Base-by-base conservation (phyloP, 2,797 vertebrate genomes). In the Sus cebifrons region DNA sequence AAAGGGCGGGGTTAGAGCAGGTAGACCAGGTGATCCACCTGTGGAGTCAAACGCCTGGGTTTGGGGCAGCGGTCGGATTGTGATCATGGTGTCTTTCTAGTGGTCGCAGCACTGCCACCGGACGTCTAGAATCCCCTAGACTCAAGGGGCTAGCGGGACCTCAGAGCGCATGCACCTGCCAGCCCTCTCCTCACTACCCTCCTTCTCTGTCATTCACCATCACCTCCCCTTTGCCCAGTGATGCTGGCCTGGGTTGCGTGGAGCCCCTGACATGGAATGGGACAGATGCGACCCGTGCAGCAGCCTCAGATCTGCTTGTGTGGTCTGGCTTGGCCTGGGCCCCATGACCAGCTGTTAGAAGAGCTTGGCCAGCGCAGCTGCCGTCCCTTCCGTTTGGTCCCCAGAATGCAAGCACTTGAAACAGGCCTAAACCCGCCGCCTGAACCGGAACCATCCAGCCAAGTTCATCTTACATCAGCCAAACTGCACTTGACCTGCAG, bases 141-240 rank as follows among this genome's bases (percentile, higher is more conserved):
- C 25, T 60, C 27, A 27, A 18, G 40, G 78, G 23, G 52, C 64
- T 25, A 8, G 70, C 23, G 32, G 82, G 9, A 23, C 56, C 18
- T 1, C 40, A 20, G 27, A 62, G 68, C 18, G 16, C 10, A 5
- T 0, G 3, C 27, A 11, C 25, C 23, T 21, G 29, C 29, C 0
- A 0, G 5, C 3, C 10, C 29, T 11, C 23, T 16, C 7, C 52
- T 21, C 25, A 0, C 5, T n/a, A 20, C 25, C 40, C 36, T 20
- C 52, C 68, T n/a, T 18, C 62, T 23, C 40, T 0, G 2, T 16
- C 18, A 10, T 27, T 18, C n/a, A 2, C 6, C 17, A 7, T 9
- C 68, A 9, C 58, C 15, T 67, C 71, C 54, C 79, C 36, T 36
- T 70, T 21, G 16, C 73, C 81, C 17, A 0, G 10, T 4, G 40